Percentiles rank a stretch among this genome's conserved stretches.
Evolutionary conservation across 2,113 vertebrate genomes (phyloP).

Genomic region (Tragelaphus scriptus): DNA sequence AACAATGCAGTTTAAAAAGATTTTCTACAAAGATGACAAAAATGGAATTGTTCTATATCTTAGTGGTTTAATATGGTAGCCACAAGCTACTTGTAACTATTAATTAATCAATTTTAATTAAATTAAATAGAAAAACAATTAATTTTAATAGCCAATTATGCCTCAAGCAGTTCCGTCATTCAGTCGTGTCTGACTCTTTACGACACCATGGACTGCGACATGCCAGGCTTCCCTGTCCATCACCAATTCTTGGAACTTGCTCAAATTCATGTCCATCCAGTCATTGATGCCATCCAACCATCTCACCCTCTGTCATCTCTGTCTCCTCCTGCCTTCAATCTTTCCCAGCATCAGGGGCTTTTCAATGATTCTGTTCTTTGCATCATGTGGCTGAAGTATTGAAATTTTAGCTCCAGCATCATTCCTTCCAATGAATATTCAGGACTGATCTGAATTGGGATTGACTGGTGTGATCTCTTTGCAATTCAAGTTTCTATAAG

Average conservation of each 20-base stretch:
- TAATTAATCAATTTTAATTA: not conserved
- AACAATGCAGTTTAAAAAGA: not conserved
- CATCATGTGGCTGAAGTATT: not conserved
- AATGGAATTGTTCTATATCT: not conserved
- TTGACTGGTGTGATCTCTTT: not conserved
- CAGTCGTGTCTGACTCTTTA: not conserved
- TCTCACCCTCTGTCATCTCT: not conserved
- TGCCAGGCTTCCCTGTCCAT: not conserved
- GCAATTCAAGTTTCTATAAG: not conserved
- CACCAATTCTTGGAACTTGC: not conserved
- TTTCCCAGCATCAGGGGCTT: not conserved
- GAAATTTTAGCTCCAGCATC: not conserved
- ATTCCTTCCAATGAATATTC: not conserved
- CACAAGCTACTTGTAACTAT: not conserved
- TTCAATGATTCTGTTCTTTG: not conserved
- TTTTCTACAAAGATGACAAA: not conserved
- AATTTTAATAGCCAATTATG: not conserved
- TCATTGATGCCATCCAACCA: not conserved
- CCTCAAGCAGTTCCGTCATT: not conserved
- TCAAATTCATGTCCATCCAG: not conserved
- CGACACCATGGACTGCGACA: rapidly evolving
- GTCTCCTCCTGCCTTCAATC: not conserved
- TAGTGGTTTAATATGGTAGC: not conserved
- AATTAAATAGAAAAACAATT: not conserved
- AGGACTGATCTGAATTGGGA: not conserved